These are phyloP conservation scores for Vanessa cardui DNA, from an alignment of 2,888 invertebrate species.

Conservation along the genomic window DNA sequence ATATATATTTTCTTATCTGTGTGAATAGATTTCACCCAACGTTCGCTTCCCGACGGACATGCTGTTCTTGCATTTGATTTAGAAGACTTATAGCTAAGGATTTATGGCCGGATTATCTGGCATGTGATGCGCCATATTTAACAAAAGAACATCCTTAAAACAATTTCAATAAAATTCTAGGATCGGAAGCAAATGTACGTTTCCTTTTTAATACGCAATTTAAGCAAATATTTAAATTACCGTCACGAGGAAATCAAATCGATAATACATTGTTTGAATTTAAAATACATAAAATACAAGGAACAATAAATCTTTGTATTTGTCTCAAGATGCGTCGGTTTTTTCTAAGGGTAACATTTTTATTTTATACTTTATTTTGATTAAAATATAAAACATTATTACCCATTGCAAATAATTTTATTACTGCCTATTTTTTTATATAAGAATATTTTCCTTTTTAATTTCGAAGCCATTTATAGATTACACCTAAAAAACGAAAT, in stretches of 20 bases:
- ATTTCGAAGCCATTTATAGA: not conserved
- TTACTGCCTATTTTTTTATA: too few relatives aligned
- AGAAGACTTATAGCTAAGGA: conserved; percentile 3
- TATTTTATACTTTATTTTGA: too few relatives aligned
- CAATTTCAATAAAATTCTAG: not conserved
- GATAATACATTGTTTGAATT: conserved; percentile 49
- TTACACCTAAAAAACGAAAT: too few relatives aligned
- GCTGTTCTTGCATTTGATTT: conserved; percentile 7
- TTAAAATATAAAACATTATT: too few relatives aligned
- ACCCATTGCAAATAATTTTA: too few relatives aligned
- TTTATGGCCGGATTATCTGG: not conserved
- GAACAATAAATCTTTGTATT: not conserved
- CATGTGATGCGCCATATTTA: not conserved
- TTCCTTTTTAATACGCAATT: not conserved
- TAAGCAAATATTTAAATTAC: conserved; percentile 6
- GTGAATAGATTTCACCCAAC: too few relatives aligned
- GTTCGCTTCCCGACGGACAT: not conserved
- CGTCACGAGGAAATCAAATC: conserved; percentile 44
- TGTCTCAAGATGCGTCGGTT: too few relatives aligned
- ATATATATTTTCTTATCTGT: too few relatives aligned
- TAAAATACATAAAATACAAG: conserved; percentile 26
- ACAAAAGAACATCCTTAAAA: not conserved
- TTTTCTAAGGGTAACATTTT: too few relatives aligned
- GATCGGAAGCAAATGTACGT: not conserved
- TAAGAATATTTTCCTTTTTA: too few relatives aligned